A percentile compares a stretch with the other conserved stretches of the same genome.
phyloP scores from a whole-genome alignment of 2,888 invertebrate species.

The Apoda limacodes region DNA sequence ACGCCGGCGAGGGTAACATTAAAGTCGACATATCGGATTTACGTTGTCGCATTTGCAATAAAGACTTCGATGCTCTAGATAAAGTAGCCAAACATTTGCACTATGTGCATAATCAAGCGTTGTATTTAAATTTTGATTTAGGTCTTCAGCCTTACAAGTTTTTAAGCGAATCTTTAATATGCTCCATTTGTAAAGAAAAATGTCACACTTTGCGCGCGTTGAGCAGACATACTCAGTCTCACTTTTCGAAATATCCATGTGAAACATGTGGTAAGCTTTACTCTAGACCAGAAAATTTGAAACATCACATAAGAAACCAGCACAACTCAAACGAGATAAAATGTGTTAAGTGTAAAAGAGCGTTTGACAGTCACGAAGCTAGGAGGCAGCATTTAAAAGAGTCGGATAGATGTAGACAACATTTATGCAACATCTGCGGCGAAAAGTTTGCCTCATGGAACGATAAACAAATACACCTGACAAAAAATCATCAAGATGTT shows the following conservation, averaged over 20 bases:
- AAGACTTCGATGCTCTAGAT: constrained; percentile 30
- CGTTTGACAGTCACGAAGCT: constrained; percentile 37
- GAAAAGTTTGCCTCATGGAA: constrained; percentile 43
- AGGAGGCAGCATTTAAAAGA: constrained; percentile 37
- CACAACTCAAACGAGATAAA: constrained; percentile 35
- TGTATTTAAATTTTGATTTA: constrained; percentile 33
- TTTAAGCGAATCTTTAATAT: constrained; percentile 35
- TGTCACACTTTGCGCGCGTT: constrained; percentile 39
- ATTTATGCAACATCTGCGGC: constrained; percentile 44
- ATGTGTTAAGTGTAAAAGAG: constrained; percentile 47
- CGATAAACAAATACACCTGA: constrained; percentile 39
- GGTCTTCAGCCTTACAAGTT: constrained; percentile 50
- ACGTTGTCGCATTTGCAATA: constrained; percentile 41
- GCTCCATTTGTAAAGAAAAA: constrained; percentile 41
- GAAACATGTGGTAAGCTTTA: constrained; percentile 55
- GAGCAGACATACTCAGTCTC: constrained; percentile 47
- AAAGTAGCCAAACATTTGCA: constrained; percentile 39
- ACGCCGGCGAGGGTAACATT: constrained; percentile 44
- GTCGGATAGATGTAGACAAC: constrained; percentile 42
- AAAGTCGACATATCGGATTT: constrained; percentile 52
- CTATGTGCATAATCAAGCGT: constrained; percentile 32
- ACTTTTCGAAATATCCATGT: constrained; percentile 48
- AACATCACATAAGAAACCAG: constrained; percentile 41
- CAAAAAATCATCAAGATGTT: constrained; percentile 33
- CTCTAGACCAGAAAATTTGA: constrained; percentile 39